These are phyloP conservation scores for Philhelius pedissequus DNA, from an alignment of 2,888 invertebrate genomes.

Conservation along the genomic window DNA sequence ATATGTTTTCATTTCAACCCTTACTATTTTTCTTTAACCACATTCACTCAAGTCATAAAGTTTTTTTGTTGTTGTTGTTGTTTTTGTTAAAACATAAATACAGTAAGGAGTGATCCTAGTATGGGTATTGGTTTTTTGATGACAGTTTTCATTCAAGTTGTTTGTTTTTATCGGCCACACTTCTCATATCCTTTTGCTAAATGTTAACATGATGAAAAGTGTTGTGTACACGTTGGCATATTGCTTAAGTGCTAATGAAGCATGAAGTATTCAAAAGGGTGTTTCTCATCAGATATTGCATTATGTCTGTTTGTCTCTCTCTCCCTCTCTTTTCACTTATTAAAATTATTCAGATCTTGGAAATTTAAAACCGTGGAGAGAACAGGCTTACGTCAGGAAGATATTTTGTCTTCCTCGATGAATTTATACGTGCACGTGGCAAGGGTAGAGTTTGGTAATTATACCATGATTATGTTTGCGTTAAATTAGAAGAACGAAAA, in stretches of 20 bases:
- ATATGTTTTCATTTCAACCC: constrained; percentile 68
- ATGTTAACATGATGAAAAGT: constrained; percentile 68
- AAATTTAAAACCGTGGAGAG: not conserved
- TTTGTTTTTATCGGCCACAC: constrained; percentile 32
- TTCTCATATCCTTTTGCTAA: constrained; percentile 57
- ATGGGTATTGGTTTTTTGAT: not conserved
- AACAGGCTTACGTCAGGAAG: not conserved
- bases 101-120: constrained; percentile 19
- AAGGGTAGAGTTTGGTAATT: not conserved
- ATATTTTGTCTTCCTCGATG: constrained; percentile 16
- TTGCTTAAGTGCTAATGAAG: constrained; percentile 69
- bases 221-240: constrained; percentile 68
- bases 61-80: not conserved
- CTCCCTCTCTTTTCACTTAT: not conserved
- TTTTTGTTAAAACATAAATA: too few relatives aligned
- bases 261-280: constrained; percentile 69
- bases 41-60: constrained; percentile 13
- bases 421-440: not conserved
- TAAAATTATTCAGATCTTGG: not conserved
- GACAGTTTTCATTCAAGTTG: constrained; percentile 39
- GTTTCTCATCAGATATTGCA: constrained; percentile 54
- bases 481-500: not conserved
- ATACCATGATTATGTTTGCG: constrained; percentile 26
- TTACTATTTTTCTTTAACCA: constrained; percentile 56
- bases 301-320: not conserved